phyloP scores from a whole-genome alignment of 2,797 vertebrate genomes.

The Heteromormyrus szaboi region DNA sequence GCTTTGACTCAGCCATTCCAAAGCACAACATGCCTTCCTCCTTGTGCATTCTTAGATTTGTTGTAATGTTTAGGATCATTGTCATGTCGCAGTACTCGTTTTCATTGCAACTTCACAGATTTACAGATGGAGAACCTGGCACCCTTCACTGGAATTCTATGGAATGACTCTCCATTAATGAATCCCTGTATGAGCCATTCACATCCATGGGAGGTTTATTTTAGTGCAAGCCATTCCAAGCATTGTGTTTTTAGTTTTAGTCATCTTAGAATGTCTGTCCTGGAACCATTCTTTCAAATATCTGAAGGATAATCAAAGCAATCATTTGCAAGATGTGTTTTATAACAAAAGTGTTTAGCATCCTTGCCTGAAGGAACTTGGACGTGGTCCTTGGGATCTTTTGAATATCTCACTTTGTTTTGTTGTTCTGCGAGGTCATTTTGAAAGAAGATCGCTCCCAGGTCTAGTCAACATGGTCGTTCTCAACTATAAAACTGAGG shows the following conservation, averaged over 20 bases:
- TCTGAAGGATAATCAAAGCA: background rate
- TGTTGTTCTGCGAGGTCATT: background rate
- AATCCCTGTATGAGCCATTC: background rate
- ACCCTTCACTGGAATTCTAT: background rate
- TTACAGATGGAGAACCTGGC: conserved; percentile 1
- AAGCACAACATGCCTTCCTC: background rate
- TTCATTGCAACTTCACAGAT: background rate
- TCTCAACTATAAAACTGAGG: background rate
- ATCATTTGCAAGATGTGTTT: background rate
- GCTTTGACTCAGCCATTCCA: background rate
- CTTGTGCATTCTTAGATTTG: background rate
- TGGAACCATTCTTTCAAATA: background rate
- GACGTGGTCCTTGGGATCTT: background rate
- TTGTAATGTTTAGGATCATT: background rate
- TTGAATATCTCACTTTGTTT: background rate
- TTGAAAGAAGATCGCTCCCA: background rate
- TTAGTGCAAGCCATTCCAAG: background rate
- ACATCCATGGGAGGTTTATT: background rate
- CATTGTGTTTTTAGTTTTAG: background rate
- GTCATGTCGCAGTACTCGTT: background rate
- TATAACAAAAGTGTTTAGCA: background rate
- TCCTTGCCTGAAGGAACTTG: background rate
- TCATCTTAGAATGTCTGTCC: background rate
- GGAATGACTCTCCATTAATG: background rate
- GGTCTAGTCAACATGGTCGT: background rate